Evolutionary conservation across 2,888 invertebrate genomes (phyloP).

Genomic region (Melanostoma mellinum): DNA sequence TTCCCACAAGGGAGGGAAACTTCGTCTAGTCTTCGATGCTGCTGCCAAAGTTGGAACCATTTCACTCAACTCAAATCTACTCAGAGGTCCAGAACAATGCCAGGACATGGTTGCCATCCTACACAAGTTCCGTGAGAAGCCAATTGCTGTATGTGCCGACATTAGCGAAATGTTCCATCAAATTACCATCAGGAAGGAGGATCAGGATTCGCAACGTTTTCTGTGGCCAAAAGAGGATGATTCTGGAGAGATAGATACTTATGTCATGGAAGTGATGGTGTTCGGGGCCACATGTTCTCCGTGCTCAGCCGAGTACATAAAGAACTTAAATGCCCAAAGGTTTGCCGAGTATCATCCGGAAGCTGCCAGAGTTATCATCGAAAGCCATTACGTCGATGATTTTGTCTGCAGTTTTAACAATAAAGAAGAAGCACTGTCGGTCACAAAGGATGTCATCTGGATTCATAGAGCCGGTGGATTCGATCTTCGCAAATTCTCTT

Average conservation of each 20-base stretch:
- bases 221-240: constrained; percentile 9
- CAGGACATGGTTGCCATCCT: constrained; percentile 20
- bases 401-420: constrained; percentile 30
- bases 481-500: constrained; percentile 20
- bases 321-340: constrained; percentile 4
- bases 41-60: not conserved
- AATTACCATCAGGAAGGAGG: constrained; percentile 1
- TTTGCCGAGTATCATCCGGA: constrained; percentile 1
- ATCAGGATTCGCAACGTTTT: constrained; percentile 24
- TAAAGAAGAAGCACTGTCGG: constrained; percentile 22
- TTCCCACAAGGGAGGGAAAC: constrained; percentile 3
- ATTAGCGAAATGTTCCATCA: constrained; percentile 20
- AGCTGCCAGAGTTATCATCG: constrained; percentile 23
- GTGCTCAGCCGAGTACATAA: constrained; percentile 24
- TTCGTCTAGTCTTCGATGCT: constrained; percentile 9
- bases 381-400: constrained; percentile 40
- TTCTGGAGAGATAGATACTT: not conserved
- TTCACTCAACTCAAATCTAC: constrained; percentile 30
- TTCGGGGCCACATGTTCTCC: constrained; percentile 47
- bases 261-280: constrained; percentile 24
- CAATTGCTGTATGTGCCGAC: constrained; percentile 9
- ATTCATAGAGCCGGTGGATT: constrained; percentile 32
- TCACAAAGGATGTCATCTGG: constrained; percentile 3
- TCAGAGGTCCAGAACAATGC: constrained; percentile 17
- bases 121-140: constrained; percentile 19